Base-by-base conservation (phyloP, 2,797 vertebrate species). In the Enteromius fasciolatus region DNA sequence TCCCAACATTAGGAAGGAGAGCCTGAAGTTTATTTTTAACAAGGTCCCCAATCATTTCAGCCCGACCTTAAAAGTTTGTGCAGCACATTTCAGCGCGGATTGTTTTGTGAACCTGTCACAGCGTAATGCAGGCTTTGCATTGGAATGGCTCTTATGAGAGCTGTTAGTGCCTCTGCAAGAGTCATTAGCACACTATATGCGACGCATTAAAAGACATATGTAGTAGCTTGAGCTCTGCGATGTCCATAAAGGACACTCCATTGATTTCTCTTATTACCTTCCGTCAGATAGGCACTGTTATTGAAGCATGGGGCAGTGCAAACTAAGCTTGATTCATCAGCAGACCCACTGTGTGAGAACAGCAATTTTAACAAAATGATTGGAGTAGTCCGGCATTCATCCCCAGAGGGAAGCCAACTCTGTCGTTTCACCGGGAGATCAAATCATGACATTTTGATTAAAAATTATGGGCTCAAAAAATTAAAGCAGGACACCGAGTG, bases 111-210 rank as follows among this genome's bases (percentile, higher is more conserved):
- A 41, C 52, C n/a, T 69, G 67, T 69, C 76, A 15, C 18, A 31
- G 4, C 12, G 25, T 39, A 69, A 39, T 44, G 50, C 50, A 31
- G 36, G 50, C 50, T 57, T 41, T 28, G 64, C 46, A 57, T 57
- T 31, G 33, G 50, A 41, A 69, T 69, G 66, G 23, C 33, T 57
- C 50, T 69, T 46, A 70, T 80, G 78, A 80, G 78, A 80, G 76
- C 5, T 1, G n/a, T 68, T 67, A 28, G 14, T 68, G 31, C 48
- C 64, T 67, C 33, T 39, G 23, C 15, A 54, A 54, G 33, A 68
- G 76, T 41, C 76, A 68, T 54, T 66, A 68, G 48, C 6, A 41
- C 64, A 39, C 48, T 76, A 67, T n/a, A 18, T 33, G 31, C 1
- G n/a, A 39, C 20, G 18, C 63, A 41, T 52, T 78, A 57, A 79